Conservation (phyloP, 2,888 invertebrate species). For the Drosophila neonasuta region DNA sequence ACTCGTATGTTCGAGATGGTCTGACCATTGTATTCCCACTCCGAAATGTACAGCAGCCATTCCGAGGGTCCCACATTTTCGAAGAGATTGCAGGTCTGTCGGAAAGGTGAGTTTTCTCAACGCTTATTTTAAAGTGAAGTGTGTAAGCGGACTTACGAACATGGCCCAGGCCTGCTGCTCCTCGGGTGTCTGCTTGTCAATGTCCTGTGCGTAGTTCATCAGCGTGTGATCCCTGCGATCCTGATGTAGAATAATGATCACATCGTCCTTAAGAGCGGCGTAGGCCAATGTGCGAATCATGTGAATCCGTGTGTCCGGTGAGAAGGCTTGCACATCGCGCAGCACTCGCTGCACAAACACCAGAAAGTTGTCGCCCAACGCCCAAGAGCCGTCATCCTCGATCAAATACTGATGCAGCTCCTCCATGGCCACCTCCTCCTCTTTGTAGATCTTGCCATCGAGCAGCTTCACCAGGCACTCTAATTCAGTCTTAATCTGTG, state of each 20-base stretch:
- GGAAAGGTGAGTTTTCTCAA: not conserved
- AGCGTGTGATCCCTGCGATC: conserved; percentile 93
- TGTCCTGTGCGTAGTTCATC: conserved; percentile 92
- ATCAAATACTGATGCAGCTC: conserved; percentile 94
- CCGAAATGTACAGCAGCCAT: conserved; percentile 96
- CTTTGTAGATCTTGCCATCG: conserved; percentile 88
- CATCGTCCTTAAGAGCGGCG: conserved; percentile 93
- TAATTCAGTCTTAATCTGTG: conserved; percentile 87
- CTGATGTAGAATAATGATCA: conserved; percentile 93
- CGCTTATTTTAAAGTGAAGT: not conserved
- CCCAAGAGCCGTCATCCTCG: conserved; percentile 96
- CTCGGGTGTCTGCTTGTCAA: conserved; percentile 88
- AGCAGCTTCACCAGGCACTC: conserved; percentile 87
- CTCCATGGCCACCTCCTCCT: conserved; percentile 88
- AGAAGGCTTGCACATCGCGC: conserved; percentile 84
- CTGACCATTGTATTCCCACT: conserved; percentile 91
- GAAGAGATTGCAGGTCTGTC: conserved; percentile 93
- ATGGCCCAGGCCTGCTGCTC: conserved; percentile 91
- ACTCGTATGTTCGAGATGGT: conserved; percentile 93
- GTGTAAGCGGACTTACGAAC: conserved; percentile 85
- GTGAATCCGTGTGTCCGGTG: conserved; percentile 85
- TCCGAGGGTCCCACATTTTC: conserved; percentile 94
- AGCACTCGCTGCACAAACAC: conserved; percentile 88
- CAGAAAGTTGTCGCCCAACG: conserved; percentile 93
- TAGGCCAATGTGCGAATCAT: conserved; percentile 88